Evolutionary conservation across 2,888 invertebrate species (phyloP), one percentile per base, ranked within the genome.

Genomic region (Ommatoiulus sabulosus): DNA sequence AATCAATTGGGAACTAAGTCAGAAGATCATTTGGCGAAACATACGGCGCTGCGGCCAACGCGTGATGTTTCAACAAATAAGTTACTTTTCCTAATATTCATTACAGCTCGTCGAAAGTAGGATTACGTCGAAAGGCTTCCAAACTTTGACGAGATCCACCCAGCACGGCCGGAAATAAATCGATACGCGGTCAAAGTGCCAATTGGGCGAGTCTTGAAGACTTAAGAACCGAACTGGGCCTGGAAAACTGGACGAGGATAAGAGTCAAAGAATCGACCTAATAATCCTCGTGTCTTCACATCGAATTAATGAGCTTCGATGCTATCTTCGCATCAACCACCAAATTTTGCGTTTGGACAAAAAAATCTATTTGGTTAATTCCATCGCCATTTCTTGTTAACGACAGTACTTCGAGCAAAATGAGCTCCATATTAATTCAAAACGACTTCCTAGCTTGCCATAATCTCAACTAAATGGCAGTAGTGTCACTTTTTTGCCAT

Each of bases 61-160:
- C 86, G 86, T 86, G 86, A 46, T 86, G 86, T 86, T 86, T 86
- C 46, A 86, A 86, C 86, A 86, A 86, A 48, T 86, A 86, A 48
- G 86, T 44, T 48, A 86, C 86, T 86, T 86, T 86, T 86, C 86
- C 86, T 46, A 86, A 46, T 86, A 48, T 86, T 86, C 86, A 86
- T 86, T 86, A 86, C 48, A n/a, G 15, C 86, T 48, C 35, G 80
- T 80, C 80, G 35, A 80, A 80, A 80, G 80, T 35, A 80, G 80
- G 80, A 80, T 80, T 80, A 80, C 35, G 80, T 80, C 35, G 80
- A 35, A 80, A 80, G 80, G 80, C 80, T 80, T 80, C 35, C 35
- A 80, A 80, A 80, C 35, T 80, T 80, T 35, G 72, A 72, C 72
- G 72, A 72, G 24, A 72, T 72, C 72, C 72, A 7, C 72, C 72